These are phyloP conservation scores for Eupithecia exiguata DNA, from an alignment of 2,888 invertebrate species.

Conservation along the genomic window DNA sequence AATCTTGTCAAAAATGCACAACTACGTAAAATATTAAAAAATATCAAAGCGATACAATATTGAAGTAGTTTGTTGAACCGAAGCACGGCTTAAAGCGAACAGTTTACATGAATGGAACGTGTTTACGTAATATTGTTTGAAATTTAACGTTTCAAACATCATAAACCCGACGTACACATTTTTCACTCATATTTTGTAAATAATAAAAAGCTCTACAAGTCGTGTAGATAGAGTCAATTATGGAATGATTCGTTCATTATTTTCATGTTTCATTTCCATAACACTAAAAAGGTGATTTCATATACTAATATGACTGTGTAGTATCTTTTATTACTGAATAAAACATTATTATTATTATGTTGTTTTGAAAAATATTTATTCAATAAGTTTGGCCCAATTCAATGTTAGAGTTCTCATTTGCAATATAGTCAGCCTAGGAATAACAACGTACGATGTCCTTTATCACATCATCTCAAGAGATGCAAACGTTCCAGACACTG, in stretches of 20 bases:
- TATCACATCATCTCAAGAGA: too few relatives aligned
- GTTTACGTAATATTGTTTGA: neutral
- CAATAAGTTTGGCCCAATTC: neutral
- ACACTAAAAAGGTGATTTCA: too few relatives aligned
- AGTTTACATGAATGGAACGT: neutral
- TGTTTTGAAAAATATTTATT: neutral
- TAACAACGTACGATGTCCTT: neutral
- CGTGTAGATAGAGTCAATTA: neutral
- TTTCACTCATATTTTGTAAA: neutral
- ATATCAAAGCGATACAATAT: neutral
- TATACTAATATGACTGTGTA: too few relatives aligned
- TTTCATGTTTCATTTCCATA: too few relatives aligned
- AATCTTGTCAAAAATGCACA: neutral
- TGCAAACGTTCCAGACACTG: too few relatives aligned
- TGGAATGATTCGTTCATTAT: neutral
- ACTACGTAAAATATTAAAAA: neutral
- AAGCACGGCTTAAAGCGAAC: constrained; percentile 5
- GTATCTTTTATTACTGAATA: too few relatives aligned
- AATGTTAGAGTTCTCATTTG: neutral
- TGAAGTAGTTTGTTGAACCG: neutral
- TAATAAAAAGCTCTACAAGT: neutral
- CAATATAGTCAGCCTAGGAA: neutral
- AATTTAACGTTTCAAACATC: neutral
- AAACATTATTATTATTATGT: neutral
- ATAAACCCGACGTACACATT: neutral